phyloP scores from a whole-genome alignment of 2,888 invertebrate species.

The Apamea sordens region DNA sequence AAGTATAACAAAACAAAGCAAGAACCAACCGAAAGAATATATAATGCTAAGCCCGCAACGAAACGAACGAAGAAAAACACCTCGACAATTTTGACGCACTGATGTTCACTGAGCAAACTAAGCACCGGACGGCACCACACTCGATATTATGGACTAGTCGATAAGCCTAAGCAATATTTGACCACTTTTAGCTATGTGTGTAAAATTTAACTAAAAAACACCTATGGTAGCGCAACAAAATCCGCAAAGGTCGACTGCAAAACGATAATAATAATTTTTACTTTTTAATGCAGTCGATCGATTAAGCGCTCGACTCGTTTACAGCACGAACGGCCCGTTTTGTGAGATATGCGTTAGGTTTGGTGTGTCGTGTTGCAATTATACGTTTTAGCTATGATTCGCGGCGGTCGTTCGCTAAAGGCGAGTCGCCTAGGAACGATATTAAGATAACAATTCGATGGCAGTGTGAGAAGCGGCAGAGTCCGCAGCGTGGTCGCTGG shows the following conservation, averaged over 20 bases:
- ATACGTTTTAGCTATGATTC: constrained; percentile 75
- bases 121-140: constrained; percentile 87
- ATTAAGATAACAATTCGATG: constrained; percentile 86
- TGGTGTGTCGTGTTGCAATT: constrained; percentile 68
- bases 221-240: constrained; percentile 83
- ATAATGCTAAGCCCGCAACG: constrained; percentile 85
- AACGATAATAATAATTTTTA: constrained; percentile 86
- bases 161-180: constrained; percentile 73
- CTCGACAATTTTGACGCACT: constrained; percentile 83
- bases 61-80: constrained; percentile 85
- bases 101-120: constrained; percentile 85
- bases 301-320: constrained; percentile 84
- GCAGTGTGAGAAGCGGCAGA: constrained; percentile 87
- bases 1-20: constrained; percentile 82
- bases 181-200: constrained; percentile 73
- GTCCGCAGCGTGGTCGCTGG: constrained; percentile 86
- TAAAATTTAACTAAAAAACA: constrained; percentile 75
- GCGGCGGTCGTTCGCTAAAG: constrained; percentile 80
- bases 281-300: constrained; percentile 89
- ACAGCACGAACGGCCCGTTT: constrained; percentile 77
- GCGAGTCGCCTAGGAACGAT: constrained; percentile 83
- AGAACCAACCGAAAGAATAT: constrained; percentile 77
- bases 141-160: constrained; percentile 70
- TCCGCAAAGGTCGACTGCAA: constrained; percentile 82
- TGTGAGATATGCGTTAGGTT: constrained; percentile 71